phyloP scores from a whole-genome alignment of 92 coral and sea anemone species.

The Galaxea fascicularis region DNA sequence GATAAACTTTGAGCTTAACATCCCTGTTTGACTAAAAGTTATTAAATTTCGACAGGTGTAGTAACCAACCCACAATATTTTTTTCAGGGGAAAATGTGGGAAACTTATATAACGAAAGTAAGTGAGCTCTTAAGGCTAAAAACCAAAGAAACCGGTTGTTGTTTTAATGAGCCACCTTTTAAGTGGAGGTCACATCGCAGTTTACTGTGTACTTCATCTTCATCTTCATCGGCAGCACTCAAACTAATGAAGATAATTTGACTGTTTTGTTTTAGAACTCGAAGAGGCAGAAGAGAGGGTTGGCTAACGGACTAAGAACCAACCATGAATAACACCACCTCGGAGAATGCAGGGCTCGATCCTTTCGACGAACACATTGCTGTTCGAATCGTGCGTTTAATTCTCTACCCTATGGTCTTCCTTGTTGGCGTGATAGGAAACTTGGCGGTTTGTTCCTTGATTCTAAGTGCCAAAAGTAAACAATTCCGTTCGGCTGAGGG shows the following conservation, averaged over 20 bases:
- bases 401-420: slow-evolving; percentile 75
- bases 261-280: slow-evolving; percentile 4
- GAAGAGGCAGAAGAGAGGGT: neutral
- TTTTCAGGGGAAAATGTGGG: neutral
- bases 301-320: neutral
- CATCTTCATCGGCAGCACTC: neutral
- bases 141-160: neutral
- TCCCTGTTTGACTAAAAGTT: neutral
- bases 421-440: slow-evolving; percentile 79
- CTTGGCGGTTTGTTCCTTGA: slow-evolving; percentile 68
- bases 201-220: neutral
- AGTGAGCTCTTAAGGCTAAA: neutral
- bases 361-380: slow-evolving; percentile 62
- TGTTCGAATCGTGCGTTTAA: slow-evolving; percentile 71
- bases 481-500: slow-evolving; percentile 73
- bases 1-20: neutral
- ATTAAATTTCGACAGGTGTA: slow-evolving; percentile 9
- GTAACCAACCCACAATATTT: neutral
- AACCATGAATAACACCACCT: slow-evolving; percentile 65
- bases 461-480: slow-evolving; percentile 56
- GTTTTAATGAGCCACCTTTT: neutral
- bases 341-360: neutral
- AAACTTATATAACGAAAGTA: neutral
- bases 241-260: neutral
- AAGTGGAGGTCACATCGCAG: neutral